These are phyloP conservation scores for Petaurus breviceps DNA, from an alignment of 2,113 vertebrate genomes.

Conservation along the genomic window DNA sequence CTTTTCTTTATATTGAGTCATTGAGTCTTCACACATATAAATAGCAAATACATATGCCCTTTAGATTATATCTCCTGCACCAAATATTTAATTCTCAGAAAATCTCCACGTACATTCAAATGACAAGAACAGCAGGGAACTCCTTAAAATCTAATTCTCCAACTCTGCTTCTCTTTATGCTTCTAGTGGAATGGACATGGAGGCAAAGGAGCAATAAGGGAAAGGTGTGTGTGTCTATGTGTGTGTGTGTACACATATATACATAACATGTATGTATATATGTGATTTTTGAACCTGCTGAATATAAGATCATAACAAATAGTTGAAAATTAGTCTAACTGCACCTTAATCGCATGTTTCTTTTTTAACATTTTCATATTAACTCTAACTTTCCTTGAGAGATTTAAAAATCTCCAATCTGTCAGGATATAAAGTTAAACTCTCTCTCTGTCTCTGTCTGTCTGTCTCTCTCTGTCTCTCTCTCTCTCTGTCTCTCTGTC, in stretches of 20 bases:
- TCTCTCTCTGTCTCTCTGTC: not conserved
- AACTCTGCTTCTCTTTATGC: not conserved
- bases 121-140: not conserved
- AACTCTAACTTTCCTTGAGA: not conserved
- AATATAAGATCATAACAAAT: slow-evolving; percentile 21
- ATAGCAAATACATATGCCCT: not conserved
- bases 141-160: slow-evolving; percentile 15
- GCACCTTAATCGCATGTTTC: not conserved
- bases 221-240: not conserved
- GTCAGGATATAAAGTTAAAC: not conserved
- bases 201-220: slow-evolving; percentile 11
- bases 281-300: slow-evolving; percentile 7
- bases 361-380: slow-evolving; percentile 4
- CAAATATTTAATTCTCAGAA: not conserved
- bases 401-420: not conserved
- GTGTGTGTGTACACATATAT: too few relatives aligned
- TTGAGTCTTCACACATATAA: not conserved
- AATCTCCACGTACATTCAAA: slow-evolving; percentile 9
- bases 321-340: slow-evolving; percentile 1
- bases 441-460: not conserved
- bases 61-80: not conserved
- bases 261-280: too few relatives aligned
- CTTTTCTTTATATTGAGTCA: not conserved
- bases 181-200: not conserved
- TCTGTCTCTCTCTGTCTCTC: not conserved